Base-by-base conservation (phyloP, 2,888 invertebrate genomes). In the Ceramica pisi region DNA sequence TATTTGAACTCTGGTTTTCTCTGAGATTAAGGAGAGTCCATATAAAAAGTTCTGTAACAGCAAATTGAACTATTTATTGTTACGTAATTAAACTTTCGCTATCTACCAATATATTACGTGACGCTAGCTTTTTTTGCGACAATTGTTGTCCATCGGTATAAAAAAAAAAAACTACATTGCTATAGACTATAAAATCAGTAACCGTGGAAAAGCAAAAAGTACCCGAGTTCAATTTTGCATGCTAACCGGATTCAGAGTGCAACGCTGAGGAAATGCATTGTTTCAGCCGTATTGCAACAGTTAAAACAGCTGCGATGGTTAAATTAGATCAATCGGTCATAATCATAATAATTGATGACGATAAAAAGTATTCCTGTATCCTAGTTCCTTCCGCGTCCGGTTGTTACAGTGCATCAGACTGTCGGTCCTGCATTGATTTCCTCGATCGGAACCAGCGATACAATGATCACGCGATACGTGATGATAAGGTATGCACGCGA, bases 81-180 rank as follows among this genome's bases (percentile, higher is more conserved):
- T 93, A 86, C 90, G 89, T 87, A 94, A 93, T 87, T 80, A 75
- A 78, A 93, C 94, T 95, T 95, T 95, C 94, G 87, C 94, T 92
- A 79, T 90, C 91, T 81, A 84, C 71, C 90, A 89, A 92, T 93
- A 89, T 87, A 91, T 94, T 95, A 95, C 94, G 95, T 94, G 94
- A 94, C 87, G 63, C 69, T 82, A 83, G 82, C 77, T 75, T 83
- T 92, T 91, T 87, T 92, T 92, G 89, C 82, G 79, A 83, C 83
- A 85, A 87, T 90, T 81, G 84, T 86, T 87, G 80, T 88, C 82
- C 82, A 86, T 86, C 73, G 78, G 61, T 82, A 86, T 87, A 89
- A 82, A 88, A 86, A 87, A 86, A 90, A 91, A 86, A 90, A 91
- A 90, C 88, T 78, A 82, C 83, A 85, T 85, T 86, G 85, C 84